phyloP scores from a whole-genome alignment of 2,113 vertebrate genomes.

The Campylorhamphus procurvoides region DNA sequence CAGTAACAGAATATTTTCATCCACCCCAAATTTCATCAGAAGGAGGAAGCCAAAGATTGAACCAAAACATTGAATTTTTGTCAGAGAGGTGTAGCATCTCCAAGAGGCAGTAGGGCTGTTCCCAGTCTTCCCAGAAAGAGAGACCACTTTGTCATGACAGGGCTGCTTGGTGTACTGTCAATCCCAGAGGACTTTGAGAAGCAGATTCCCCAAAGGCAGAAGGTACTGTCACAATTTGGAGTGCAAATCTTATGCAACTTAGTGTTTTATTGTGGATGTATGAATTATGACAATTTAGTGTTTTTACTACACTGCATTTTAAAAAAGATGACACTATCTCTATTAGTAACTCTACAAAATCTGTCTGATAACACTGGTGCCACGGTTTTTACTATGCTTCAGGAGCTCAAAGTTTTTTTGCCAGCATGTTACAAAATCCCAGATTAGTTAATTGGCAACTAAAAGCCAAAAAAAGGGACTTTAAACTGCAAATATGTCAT shows the following conservation, averaged over 20 bases:
- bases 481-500: background rate
- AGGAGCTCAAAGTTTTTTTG: background rate
- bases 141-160: background rate
- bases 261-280: background rate
- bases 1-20: background rate
- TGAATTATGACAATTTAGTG: background rate
- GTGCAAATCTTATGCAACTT: background rate
- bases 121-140: background rate
- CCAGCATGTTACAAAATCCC: background rate
- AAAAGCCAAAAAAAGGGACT: background rate
- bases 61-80: background rate
- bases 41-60: background rate
- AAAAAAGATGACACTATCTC: background rate
- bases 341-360: background rate
- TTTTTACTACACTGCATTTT: background rate
- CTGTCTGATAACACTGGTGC: background rate
- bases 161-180: background rate
- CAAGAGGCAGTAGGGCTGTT: background rate
- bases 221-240: fast-evolving
- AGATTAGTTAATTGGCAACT: background rate
- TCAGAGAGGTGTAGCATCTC: fast-evolving
- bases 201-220: background rate
- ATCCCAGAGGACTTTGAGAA: background rate
- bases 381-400: background rate
- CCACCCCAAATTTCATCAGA: background rate